phyloP scores from a whole-genome alignment of 2,888 invertebrate genomes.

The Drosophila cracens region DNA sequence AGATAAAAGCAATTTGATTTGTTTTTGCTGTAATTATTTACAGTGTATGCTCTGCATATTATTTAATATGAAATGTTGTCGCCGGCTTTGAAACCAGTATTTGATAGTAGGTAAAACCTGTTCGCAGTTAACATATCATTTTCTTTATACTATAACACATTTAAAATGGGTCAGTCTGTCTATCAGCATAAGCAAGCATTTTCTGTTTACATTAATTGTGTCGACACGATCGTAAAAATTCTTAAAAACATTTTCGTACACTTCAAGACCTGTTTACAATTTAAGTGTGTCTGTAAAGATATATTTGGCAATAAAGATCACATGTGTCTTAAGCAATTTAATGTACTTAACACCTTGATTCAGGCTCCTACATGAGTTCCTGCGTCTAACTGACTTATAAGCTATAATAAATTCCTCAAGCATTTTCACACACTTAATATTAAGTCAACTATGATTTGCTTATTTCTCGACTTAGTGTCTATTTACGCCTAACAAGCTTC shows the following conservation, averaged over 20 bases:
- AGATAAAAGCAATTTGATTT: neutral
- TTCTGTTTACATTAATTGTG: neutral
- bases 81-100: neutral
- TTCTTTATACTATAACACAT: neutral
- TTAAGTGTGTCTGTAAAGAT: no score
- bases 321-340: no score
- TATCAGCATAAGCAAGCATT: neutral
- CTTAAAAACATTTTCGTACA: neutral
- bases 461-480: neutral
- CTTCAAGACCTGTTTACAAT: no score
- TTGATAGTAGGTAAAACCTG: neutral
- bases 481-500: slow-evolving; percentile 54
- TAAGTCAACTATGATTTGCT: no score
- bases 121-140: neutral
- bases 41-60: neutral
- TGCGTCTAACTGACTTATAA: no score
- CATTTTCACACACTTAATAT: no score
- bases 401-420: no score
- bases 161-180: neutral
- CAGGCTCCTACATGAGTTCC: no score
- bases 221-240: neutral
- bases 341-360: no score
- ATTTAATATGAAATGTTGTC: neutral
- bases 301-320: no score
- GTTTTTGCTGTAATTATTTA: neutral